Conservation (phyloP, 2,888 invertebrate genomes). For the Aradus depressus region DNA sequence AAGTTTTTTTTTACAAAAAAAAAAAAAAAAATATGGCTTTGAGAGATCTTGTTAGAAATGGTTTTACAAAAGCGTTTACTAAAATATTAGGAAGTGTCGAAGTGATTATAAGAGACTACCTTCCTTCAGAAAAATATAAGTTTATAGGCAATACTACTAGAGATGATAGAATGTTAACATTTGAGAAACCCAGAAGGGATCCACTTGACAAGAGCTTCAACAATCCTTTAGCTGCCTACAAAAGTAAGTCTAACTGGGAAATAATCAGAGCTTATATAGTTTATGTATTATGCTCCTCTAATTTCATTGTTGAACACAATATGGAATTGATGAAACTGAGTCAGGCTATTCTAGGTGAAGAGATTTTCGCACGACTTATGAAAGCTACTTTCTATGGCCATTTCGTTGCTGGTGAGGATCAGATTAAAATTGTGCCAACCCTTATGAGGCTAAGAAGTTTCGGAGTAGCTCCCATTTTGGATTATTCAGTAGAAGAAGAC, state of each 20-base stretch:
- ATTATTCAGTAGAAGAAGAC: constrained; percentile 98
- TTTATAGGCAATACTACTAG: no score
- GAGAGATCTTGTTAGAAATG: no score
- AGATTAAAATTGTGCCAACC: constrained; percentile 70
- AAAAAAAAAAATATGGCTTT: no score
- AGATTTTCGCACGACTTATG: constrained; percentile 72
- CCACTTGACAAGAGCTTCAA: constrained; percentile 75
- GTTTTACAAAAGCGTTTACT: no score
- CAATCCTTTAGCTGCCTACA: constrained; percentile 81
- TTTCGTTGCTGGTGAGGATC: constrained; percentile 96
- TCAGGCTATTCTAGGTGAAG: constrained; percentile 64
- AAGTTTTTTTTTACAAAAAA: no score
- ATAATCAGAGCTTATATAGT: constrained; percentile 81
- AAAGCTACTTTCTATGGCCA: constrained; percentile 95
- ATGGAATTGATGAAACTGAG: constrained; percentile 76
- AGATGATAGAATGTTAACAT: no score
- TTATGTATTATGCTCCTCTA: constrained; percentile 78
- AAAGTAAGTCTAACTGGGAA: constrained; percentile 89
- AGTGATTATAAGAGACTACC: no score
- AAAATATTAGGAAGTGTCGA: no score
- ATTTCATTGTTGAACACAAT: constrained; percentile 82
- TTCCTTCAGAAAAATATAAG: no score
- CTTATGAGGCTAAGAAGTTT: constrained; percentile 77
- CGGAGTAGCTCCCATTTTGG: constrained; percentile 98
- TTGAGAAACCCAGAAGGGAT: constrained; percentile 10